Base-by-base conservation (phyloP, 92 coral and sea anemone genomes). In the Nematostella vectensis region DNA sequence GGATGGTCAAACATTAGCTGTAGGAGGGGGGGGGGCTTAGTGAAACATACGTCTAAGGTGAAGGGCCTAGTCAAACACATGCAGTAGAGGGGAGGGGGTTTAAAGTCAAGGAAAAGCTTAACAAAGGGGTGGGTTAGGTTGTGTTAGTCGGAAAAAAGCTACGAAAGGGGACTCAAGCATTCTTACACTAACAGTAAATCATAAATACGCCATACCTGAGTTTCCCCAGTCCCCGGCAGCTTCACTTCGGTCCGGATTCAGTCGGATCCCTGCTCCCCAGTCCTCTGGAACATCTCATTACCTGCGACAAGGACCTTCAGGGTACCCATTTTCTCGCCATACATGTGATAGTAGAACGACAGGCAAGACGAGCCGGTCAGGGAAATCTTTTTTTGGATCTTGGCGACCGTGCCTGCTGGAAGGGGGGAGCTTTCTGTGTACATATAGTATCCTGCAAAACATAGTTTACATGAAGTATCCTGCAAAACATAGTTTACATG, bases 211-310 rank as follows among this genome's bases (percentile, higher is more conserved):
- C 11, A 11, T 25, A 55, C 61, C 61, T 55, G 13, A 11, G 0
- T 55, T 23, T 55, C 61, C 40, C 61, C 61, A 55, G 61, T 55
- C 43, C 61, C 61, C 16, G 27, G 61, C 3, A 55, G 61, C 29
- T 55, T 27, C 16, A 55, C 40, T 19, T 55, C 61, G 61, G 61
- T 44, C 61, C 17, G 27, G 18, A 27, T 55, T 44, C 61, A 55
- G 0, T 44, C 44, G 0, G n/a, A 27, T n/a, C 61, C 61, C 42
- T 55, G 61, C 42, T 55, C 20, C n/a, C 61, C 47, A 55, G 19
- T 55, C 61, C 11, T 25, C 61, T 29, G 1, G 29, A 55, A 55
- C 18, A 55, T 44, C 15, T 27, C 13, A 27, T 55, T 4, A 8
- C 61, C 61, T 25, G 27, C 21, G 11, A 55, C 61, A 9, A 55